Percentiles rank a stretch among this genome's conserved stretches.
phyloP scores from a whole-genome alignment of 2,113 vertebrate species.

The Pardalotus punctatus region DNA sequence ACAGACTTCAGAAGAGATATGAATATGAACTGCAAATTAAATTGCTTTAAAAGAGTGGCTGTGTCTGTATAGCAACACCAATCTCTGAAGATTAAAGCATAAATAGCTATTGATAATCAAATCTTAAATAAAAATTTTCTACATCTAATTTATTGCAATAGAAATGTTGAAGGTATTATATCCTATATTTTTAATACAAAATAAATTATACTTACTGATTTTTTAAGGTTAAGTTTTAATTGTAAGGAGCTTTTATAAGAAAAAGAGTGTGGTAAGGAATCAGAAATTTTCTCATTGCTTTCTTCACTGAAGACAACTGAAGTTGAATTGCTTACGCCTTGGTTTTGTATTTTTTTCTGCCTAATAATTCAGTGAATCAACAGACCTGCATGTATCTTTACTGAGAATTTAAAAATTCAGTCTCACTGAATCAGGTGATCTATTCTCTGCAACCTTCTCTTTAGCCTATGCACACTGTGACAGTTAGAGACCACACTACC shows the following conservation, averaged over 20 bases:
- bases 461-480: not conserved
- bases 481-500: not conserved
- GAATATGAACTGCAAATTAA: not conserved
- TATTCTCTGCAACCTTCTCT: conserved; percentile 3
- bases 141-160: not conserved
- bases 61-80: not conserved
- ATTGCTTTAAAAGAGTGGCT: not conserved
- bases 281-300: not conserved
- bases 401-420: not conserved
- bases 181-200: not conserved
- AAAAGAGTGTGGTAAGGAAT: not conserved
- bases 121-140: not conserved
- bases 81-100: not conserved
- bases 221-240: not conserved
- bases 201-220: not conserved
- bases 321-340: not conserved
- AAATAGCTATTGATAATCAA: not conserved
- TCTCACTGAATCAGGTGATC: not conserved
- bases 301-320: not conserved
- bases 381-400: not conserved
- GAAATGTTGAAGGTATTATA: not conserved
- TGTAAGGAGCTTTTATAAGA: not conserved
- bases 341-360: not conserved
- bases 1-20: not conserved
- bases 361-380: not conserved